A percentile compares a stretch with the other conserved stretches of the same genome.
These are phyloP conservation scores for Megaleporinus macrocephalus DNA, from an alignment of 2,113 vertebrate genomes.

Conservation along the genomic window DNA sequence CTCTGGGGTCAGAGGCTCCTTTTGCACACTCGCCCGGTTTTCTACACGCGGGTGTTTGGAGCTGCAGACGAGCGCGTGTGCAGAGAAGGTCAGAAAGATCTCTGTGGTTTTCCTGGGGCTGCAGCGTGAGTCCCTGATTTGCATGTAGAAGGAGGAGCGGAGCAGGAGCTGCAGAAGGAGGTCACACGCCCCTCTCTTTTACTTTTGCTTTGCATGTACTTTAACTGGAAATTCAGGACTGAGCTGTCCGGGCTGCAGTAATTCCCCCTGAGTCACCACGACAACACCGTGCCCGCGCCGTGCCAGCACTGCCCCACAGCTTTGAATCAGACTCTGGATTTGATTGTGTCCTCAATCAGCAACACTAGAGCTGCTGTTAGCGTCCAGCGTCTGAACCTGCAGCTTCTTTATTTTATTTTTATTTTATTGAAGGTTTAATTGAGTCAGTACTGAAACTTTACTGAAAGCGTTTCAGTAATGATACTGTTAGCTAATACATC, in stretches of 20 bases:
- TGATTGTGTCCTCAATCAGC: conserved; percentile 1
- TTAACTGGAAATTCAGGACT: conserved; percentile 60
- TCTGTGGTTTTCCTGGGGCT: not conserved
- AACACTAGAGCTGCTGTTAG: not conserved
- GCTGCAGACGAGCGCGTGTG: not conserved
- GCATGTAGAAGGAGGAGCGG: not conserved
- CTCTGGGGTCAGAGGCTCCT: conserved; percentile 3
- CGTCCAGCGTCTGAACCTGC: not conserved
- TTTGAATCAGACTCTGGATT: not conserved
- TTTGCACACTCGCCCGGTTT: not conserved
- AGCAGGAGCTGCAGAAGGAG: not conserved
- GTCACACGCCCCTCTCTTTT: no score
- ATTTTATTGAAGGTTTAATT: no score
- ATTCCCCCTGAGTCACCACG: conserved; percentile 8
- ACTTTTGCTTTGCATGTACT: not conserved
- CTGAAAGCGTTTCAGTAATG: no score
- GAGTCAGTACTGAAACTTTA: no score
- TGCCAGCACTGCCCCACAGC: not conserved
- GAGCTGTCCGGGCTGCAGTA: conserved; percentile 24
- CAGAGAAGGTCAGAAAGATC: not conserved
- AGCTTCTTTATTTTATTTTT: not conserved
- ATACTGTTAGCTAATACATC: no score
- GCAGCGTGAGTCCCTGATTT: not conserved
- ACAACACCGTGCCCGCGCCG: no score
- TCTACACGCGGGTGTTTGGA: not conserved